Percentiles rank a stretch among this genome's conserved stretches.
These are phyloP conservation scores for Apeltes quadracus DNA, from an alignment of 2,113 vertebrate species.

Conservation along the genomic window DNA sequence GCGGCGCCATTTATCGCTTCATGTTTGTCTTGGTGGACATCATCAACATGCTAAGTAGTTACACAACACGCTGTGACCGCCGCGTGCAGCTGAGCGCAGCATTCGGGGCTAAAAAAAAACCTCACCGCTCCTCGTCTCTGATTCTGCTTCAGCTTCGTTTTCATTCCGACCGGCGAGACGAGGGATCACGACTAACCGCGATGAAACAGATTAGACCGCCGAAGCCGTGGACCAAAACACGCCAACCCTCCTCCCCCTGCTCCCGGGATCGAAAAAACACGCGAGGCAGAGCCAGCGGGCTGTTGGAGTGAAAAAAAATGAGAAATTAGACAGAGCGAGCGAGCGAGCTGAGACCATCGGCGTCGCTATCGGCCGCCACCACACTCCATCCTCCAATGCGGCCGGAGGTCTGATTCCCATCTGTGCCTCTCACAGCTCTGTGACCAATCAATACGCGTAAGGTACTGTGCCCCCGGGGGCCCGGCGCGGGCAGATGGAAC, in stretches of 20 bases:
- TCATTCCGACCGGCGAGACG: constrained; percentile 2
- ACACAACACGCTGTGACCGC: background rate
- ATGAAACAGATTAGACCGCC: constrained; percentile 6
- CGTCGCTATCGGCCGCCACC: constrained; percentile 25
- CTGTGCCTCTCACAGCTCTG: constrained; percentile 46
- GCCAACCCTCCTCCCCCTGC: too few species aligned
- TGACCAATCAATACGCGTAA: constrained; percentile 58
- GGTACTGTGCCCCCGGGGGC: constrained; percentile 21
- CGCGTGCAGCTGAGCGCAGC: background rate
- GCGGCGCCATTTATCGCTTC: constrained; percentile 26
- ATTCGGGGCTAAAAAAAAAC: background rate
- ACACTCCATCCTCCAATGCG: constrained; percentile 37
- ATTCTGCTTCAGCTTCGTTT: constrained; percentile 17
- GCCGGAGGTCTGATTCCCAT: constrained; percentile 48
- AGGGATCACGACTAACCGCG: constrained; percentile 4
- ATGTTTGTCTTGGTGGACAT: constrained; percentile 14
- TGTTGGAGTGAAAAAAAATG: constrained; percentile 7
- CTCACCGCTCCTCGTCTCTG: background rate
- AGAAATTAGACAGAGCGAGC: constrained; percentile 31
- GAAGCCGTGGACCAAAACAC: constrained; percentile 20
- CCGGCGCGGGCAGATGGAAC: constrained; percentile 12
- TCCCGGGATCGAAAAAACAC: constrained; percentile 18
- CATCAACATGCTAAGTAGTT: background rate
- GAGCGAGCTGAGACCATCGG: constrained; percentile 2
- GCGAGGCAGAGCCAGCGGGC: background rate